Conservation (phyloP, 2,113 vertebrate genomes). For the Aldabrachelys gigantea region DNA sequence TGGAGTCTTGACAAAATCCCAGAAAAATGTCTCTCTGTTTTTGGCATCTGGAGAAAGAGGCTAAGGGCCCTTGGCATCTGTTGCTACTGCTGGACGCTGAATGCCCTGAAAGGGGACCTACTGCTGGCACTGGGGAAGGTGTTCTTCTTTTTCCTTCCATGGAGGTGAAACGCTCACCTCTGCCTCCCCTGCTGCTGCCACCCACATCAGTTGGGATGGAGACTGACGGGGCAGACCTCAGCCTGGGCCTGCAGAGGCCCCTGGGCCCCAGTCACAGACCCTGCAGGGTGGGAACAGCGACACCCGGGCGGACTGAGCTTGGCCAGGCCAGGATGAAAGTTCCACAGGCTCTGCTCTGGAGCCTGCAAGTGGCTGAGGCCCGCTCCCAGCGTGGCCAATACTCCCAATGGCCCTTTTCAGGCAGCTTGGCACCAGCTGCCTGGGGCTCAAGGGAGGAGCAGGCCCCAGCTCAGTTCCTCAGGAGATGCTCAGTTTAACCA, state of each 20-base stretch:
- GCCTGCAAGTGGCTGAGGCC: background rate
- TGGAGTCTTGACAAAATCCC: background rate
- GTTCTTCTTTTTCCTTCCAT: background rate
- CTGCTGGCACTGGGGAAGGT: background rate
- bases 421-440: background rate
- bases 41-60: background rate
- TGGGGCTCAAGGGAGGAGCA: background rate
- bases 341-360: background rate
- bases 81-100: background rate
- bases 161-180: background rate
- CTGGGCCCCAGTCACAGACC: background rate
- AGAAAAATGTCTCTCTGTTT: background rate
- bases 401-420: background rate
- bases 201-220: background rate
- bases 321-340: background rate
- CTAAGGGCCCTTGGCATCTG: background rate
- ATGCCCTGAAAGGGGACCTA: accelerated
- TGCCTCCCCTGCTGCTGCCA: background rate
- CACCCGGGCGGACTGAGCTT: background rate
- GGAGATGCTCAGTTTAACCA: too few species aligned
- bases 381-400: background rate
- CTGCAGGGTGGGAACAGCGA: background rate
- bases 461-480: too few species aligned
- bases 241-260: background rate
- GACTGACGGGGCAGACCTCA: background rate